Percentiles rank a stretch among this genome's conserved stretches.
Evolutionary conservation across 2,113 vertebrate species (phyloP).

Genomic region (Spermophilus dauricus): DNA sequence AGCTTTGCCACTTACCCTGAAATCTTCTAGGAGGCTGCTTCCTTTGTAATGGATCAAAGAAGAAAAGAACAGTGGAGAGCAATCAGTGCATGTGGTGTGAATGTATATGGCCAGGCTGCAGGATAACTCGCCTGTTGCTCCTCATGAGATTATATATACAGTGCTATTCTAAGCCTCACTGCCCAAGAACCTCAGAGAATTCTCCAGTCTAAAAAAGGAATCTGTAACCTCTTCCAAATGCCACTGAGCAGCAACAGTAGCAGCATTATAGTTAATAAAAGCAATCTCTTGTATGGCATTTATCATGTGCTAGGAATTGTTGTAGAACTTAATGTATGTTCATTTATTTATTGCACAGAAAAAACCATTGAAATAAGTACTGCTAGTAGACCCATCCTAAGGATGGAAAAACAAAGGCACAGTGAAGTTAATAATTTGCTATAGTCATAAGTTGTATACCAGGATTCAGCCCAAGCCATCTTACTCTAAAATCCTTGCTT

Average conservation of each 20-base stretch:
- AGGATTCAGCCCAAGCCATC: neutral
- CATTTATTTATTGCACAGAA: constrained; percentile 36
- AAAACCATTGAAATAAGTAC: neutral
- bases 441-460: neutral
- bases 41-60: neutral
- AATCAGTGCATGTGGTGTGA: neutral
- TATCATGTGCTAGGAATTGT: neutral
- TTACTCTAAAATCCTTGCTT: neutral
- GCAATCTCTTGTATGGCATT: neutral
- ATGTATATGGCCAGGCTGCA: no score
- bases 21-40: neutral
- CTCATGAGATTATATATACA: neutral
- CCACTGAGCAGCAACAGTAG: neutral
- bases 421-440: neutral
- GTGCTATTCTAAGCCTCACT: constrained; percentile 1
- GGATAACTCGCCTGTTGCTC: neutral
- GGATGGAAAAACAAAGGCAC: neutral
- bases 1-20: neutral
- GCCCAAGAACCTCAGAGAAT: constrained; percentile 26
- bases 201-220: constrained; percentile 22
- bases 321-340: neutral
- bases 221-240: neutral
- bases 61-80: neutral
- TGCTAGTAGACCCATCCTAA: neutral
- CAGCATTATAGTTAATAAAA: neutral